Evolutionary conservation across 2,797 vertebrate genomes (phyloP).

Genomic region (Linurgus olivaceus): DNA sequence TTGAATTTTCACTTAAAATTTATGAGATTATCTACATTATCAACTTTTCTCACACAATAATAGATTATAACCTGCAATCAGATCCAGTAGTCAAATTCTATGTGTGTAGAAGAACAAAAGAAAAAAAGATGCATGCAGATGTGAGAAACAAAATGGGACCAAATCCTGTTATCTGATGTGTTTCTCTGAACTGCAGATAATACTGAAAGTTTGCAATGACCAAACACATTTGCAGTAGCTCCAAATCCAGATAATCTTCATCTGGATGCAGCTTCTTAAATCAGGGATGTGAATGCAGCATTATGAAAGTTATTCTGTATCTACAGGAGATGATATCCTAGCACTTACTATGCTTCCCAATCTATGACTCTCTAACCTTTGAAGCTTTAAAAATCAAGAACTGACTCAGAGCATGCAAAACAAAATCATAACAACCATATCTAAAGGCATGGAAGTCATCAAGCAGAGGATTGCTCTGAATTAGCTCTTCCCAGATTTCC

Average conservation of each 20-base stretch:
- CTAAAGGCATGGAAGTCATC: neutral
- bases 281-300: neutral
- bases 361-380: neutral
- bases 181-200: neutral
- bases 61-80: neutral
- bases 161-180: neutral
- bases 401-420: neutral
- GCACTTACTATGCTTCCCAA: neutral
- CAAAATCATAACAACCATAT: neutral
- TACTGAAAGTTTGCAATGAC: neutral
- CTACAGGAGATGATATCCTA: neutral
- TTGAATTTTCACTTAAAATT: neutral
- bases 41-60: neutral
- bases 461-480: neutral
- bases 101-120: neutral
- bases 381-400: neutral
- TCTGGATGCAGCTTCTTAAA: neutral
- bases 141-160: neutral
- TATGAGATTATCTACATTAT: neutral
- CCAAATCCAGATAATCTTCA: neutral
- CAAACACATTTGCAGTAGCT: neutral
- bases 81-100: neutral
- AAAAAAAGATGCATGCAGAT: fast-evolving
- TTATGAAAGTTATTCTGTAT: neutral
- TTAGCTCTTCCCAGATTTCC: neutral